Base-by-base conservation (phyloP, 2,797 vertebrate genomes). In the Xiphorhynchus erythropygius region DNA sequence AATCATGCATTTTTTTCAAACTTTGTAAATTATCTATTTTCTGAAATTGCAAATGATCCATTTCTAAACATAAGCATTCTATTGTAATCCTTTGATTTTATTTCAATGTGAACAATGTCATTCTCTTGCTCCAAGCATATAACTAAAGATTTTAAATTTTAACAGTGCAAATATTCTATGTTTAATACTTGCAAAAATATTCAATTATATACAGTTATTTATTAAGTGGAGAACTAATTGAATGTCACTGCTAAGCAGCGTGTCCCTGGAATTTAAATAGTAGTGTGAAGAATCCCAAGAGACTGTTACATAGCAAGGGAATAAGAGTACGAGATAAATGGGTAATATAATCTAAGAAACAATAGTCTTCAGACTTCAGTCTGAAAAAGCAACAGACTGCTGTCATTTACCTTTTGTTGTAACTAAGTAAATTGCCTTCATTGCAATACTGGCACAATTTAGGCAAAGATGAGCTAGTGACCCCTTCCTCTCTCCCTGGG, bases 21-120 rank as follows among this genome's bases (percentile, higher is more conserved):
- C 86, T 87, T 90, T n/a, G 28, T 90, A 77, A 90, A 89, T 95
- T 77, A 67, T 71, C 84, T 93, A 39, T 79, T 92, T 96, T 95
- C 64, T 92, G 64, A 90, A 92, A 80, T 79, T 79, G 81, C 63
- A 74, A 70, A 93, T 1, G 41, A 82, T 74, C 49, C 49, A 39
- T 89, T 96, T 87, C 78, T 84, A 90, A 89, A 90, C 70, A 80
- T 60, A 70, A 93, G 67, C 74, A 87, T 87, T 84, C 56, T 1
- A 0, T 71, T 79, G 57, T 94, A 94, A 90, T 94, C 37, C 81
- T 56, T 77, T 89, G 52, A 47, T 89, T 90, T 89, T 50, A 67
- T 89, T 84, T 89, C 60, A 57, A 1, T 47, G 27, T 74, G 93
- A 95, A 74, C 64, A 87, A 53, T 93, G 70, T 52, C 37, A 30